Evolutionary conservation across 2,113 vertebrate genomes (phyloP), one percentile per base, ranked within the genome.

Genomic region (Anolis sagrei): DNA sequence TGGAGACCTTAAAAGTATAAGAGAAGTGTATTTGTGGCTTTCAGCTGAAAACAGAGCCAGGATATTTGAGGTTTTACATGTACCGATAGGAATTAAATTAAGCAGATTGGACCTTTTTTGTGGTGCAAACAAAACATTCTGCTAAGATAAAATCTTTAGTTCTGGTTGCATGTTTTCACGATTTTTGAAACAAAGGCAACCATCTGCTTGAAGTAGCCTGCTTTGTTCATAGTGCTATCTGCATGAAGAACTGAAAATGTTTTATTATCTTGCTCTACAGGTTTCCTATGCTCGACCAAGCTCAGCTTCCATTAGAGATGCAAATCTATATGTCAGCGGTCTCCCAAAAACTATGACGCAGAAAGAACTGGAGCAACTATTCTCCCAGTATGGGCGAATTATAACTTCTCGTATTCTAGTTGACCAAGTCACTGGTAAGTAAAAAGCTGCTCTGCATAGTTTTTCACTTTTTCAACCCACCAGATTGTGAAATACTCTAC

Each of bases 321-420:
- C 98, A 86, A 99, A 99, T 94, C 95, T 99, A 88, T 99, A 99
- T 13, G 98, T 99, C 94, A 99, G 98, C 25, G 99, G 99, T 90
- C 97, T 99, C 95, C 98, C 98, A 21, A 99, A 99, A 96, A 98
- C 98, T 61, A 99, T 99, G 98, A 98, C 97, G 49, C 98, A 99
- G 96, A 99, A 99, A 87, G 99, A 99, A 88, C 91, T 99, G 91
- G 99, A 99, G 80, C 98, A 99, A 90, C 97, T 99, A 49, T 99
- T 99, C 92, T 99, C 98, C 61, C 99, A 99, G 69, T 98, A 99
- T 0, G 99, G 99, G 79, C 98, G 99, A 92, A 99, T 99, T 93
- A 99, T 99, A 95, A 99, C 99, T 96, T 99, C 99, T 75, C 98
- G 99, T 84, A 99, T 99, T 94, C 97, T 99, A 83, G 97, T 99